Conservation (phyloP, 2,888 invertebrate genomes). For the Epirrhoe tristata region DNA sequence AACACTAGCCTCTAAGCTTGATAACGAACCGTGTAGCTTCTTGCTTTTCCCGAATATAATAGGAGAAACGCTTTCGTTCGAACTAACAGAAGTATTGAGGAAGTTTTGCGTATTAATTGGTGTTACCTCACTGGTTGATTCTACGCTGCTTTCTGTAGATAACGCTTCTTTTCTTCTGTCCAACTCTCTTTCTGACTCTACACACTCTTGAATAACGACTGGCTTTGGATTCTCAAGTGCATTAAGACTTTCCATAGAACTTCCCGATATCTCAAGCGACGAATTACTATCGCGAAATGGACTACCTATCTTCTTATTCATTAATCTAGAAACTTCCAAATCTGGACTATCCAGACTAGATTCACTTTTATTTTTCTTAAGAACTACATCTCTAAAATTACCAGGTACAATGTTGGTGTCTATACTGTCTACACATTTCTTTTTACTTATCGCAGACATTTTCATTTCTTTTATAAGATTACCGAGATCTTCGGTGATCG, state of each 20-base stretch:
- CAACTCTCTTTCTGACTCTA: slow-evolving; percentile 58
- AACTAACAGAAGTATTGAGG: slow-evolving; percentile 77
- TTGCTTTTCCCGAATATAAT: slow-evolving; percentile 75
- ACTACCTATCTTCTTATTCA: slow-evolving; percentile 72
- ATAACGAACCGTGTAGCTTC: slow-evolving; percentile 77
- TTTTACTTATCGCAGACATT: slow-evolving; percentile 54
- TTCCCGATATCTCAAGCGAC: slow-evolving; percentile 79
- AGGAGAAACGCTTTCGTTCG: slow-evolving; percentile 80
- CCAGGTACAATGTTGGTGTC: slow-evolving; percentile 68
- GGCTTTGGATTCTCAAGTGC: slow-evolving; percentile 57
- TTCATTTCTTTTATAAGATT: slow-evolving; percentile 74
- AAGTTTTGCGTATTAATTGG: slow-evolving; percentile 68
- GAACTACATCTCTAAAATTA: slow-evolving; percentile 68
- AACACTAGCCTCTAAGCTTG: slow-evolving; percentile 81
- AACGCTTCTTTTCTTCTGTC: slow-evolving; percentile 69
- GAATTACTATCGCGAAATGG: slow-evolving; percentile 79
- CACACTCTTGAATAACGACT: slow-evolving; percentile 56
- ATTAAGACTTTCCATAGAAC: slow-evolving; percentile 80
- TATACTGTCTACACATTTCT: slow-evolving; percentile 53
- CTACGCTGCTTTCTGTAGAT: slow-evolving; percentile 75
- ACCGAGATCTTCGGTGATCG: slow-evolving; percentile 74
- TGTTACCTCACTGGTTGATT: slow-evolving; percentile 75
- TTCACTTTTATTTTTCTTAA: slow-evolving; percentile 83
- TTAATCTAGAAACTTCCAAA: slow-evolving; percentile 79
- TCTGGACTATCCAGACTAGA: slow-evolving; percentile 83